Evolutionary conservation across 1,140 invertebrate genomes (phyloP).

Genomic region (Drosophila bocki): DNA sequence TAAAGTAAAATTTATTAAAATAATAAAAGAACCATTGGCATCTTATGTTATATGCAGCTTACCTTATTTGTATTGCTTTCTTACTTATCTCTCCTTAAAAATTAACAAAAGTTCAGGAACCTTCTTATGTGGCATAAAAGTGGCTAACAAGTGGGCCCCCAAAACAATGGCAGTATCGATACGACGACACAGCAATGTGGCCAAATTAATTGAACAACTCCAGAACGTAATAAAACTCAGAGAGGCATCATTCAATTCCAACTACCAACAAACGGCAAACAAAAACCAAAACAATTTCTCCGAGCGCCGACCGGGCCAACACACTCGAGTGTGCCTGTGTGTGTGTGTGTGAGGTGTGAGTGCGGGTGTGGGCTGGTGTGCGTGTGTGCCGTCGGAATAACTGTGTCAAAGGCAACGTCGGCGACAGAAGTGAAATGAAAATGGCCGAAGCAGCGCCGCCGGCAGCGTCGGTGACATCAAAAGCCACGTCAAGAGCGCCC

Average conservation of each 20-base stretch:
- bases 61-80: background rate
- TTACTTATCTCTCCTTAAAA: background rate
- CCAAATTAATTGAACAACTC: slow-evolving; percentile 74
- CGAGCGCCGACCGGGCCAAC: slow-evolving; percentile 34
- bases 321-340: slow-evolving; percentile 18
- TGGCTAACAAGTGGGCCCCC: slow-evolving; percentile 17
- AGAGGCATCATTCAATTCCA: slow-evolving; percentile 42
- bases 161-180: slow-evolving; percentile 30
- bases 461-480: slow-evolving; percentile 51
- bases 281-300: slow-evolving; percentile 45
- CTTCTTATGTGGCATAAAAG: background rate
- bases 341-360: background rate
- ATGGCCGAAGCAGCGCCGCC: slow-evolving; percentile 67
- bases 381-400: slow-evolving; percentile 44
- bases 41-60: background rate
- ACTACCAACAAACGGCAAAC: slow-evolving; percentile 21
- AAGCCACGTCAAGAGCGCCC: slow-evolving; percentile 36
- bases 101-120: background rate
- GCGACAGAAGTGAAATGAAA: slow-evolving; percentile 70
- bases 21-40: background rate
- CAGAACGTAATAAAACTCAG: slow-evolving; percentile 57
- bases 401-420: slow-evolving; percentile 75
- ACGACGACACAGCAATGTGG: slow-evolving; percentile 49
- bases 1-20: background rate
- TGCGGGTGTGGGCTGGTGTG: slow-evolving; percentile 1